Evolutionary conservation across 1,140 invertebrate genomes (phyloP).

Genomic region (Chrysopa pallens): DNA sequence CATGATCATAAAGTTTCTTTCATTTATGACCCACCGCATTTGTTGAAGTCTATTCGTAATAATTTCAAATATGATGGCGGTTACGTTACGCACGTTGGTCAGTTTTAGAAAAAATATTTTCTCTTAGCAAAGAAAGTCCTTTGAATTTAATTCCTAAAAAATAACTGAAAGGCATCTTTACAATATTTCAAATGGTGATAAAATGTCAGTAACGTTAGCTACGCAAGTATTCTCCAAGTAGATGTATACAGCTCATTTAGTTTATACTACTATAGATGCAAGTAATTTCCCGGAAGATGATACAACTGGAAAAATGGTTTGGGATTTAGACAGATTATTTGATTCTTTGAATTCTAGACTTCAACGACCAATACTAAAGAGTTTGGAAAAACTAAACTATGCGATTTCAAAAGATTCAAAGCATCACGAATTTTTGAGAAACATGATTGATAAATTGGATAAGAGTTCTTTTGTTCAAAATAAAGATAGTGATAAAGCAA

Average conservation of each 20-base stretch:
- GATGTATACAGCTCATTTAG: constrained; percentile 1
- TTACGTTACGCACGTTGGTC: background rate
- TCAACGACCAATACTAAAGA: too few species aligned
- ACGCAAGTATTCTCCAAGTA: background rate
- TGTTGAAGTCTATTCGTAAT: too few species aligned
- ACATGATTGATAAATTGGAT: background rate
- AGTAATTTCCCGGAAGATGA: background rate
- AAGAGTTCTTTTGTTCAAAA: background rate
- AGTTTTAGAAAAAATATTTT: background rate
- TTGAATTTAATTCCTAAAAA: background rate
- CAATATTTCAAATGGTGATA: too few species aligned
- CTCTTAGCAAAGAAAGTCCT: background rate
- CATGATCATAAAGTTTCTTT: too few species aligned
- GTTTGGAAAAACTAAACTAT: background rate
- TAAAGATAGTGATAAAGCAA: background rate
- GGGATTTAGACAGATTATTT: background rate
- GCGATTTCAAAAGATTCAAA: background rate
- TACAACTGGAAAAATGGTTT: background rate
- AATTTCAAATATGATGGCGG: too few species aligned
- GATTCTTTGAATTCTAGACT: constrained; percentile 1
- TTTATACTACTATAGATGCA: background rate
- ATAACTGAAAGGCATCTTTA: background rate
- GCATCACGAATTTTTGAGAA: background rate
- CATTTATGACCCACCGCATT: too few species aligned
- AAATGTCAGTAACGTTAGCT: too few species aligned